Conservation (phyloP, 1,140 invertebrate species). For the Microplitis demolitor region DNA sequence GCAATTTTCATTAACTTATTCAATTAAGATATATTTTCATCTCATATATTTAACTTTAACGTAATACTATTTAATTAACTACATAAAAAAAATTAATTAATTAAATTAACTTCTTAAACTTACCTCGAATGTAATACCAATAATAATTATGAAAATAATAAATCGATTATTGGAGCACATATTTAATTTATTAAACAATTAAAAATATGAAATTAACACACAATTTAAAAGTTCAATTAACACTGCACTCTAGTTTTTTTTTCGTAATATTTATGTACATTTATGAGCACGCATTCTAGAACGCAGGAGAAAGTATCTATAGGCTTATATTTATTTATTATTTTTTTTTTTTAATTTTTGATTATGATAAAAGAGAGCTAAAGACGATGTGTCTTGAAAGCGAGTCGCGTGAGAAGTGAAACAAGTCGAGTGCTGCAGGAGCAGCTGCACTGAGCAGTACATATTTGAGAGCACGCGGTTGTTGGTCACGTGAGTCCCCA, state of each 20-base stretch:
- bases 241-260: no score
- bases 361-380: background rate
- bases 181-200: no score
- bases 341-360: background rate
- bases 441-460: conserved; percentile 21
- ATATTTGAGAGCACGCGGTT: conserved; percentile 20
- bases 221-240: no score
- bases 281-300: no score
- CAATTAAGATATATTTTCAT: conserved; percentile 7
- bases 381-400: conserved; percentile 23
- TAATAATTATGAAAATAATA: no score
- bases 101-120: background rate
- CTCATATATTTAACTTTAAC: no score
- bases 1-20: background rate
- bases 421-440: conserved; percentile 21
- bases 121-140: background rate
- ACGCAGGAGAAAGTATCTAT: background rate
- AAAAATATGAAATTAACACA: no score
- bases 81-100: no score
- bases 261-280: no score
- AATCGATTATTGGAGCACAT: no score
- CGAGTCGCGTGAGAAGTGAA: conserved; percentile 27
- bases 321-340: background rate
- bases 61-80: no score
- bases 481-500: conserved; percentile 15